Evolutionary conservation across 2,797 vertebrate species (phyloP), one percentile per base, ranked within the genome.

Genomic region (Stomatorhinus walkeri): DNA sequence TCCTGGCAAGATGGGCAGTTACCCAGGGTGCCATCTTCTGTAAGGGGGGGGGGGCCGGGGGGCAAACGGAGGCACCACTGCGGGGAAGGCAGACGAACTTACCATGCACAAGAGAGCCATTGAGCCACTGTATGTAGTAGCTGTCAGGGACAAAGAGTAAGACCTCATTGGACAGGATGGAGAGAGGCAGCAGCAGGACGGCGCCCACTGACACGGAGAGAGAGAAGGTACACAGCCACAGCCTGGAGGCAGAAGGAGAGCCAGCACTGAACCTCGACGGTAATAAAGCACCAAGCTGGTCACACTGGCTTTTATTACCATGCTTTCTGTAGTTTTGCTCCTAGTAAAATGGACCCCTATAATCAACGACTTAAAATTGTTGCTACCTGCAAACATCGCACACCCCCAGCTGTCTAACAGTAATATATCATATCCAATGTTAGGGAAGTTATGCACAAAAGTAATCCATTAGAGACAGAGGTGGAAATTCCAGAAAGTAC

Each of bases 101-200:
- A 99, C 98, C 98, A 0, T 97, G 98, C 85, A 99, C 95, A 22
- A 99, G 98, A 9, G 98, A 99, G 22, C 98, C 98, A 0, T 98
- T 98, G 91, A 99, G 97, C 98, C 98, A 99, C 95, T 98, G 97
- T 95, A 99, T 98, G 94, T 99, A 99, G 95, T 98, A 99, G 93
- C 96, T 99, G 3, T 96, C 96, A 4, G 98, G 98, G 92, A 99
- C 96, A 90, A 95, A 96, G 85, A 99, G 98, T 90, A 99, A 95
- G 91, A 99, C 97, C 93, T 99, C 98, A 0, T 99, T 99, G 95
- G 97, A 97, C 94, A 99, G 94, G 94, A 99, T 99, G 91, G 98
- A 99, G 94, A 99, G 98, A 87, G 98, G 98, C 87, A 99, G 94
- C 88, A 99, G 96, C 10, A 99, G 95, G 83, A 99, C 98, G 0